phyloP scores from a whole-genome alignment of 1,140 invertebrate species.

The Nomia melanderi region DNA sequence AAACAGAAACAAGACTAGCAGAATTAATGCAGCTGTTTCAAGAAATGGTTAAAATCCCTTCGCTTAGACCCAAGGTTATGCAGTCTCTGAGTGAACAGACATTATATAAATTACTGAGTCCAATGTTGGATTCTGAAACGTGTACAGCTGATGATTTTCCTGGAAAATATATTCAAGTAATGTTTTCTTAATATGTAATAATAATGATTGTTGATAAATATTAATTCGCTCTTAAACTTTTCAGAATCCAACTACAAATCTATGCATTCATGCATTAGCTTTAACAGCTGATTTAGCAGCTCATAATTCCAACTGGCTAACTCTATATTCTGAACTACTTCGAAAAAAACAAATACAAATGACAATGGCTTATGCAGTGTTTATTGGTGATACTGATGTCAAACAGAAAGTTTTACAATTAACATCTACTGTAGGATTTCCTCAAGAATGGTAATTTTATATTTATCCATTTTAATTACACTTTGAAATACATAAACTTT shows the following conservation, averaged over 20 bases:
- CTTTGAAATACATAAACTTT: neutral
- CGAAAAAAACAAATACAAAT: conserved; percentile 80
- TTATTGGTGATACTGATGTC: conserved; percentile 76
- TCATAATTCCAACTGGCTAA: conserved; percentile 78
- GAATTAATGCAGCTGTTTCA: conserved; percentile 80
- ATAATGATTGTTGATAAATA: neutral
- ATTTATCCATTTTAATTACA: conserved; percentile 10
- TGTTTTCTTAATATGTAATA: conserved; percentile 9
- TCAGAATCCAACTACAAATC: conserved; percentile 73
- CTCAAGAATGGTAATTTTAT: conserved; percentile 72
- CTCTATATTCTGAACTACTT: conserved; percentile 78
- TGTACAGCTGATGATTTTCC: conserved; percentile 58
- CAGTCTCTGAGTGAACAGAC: conserved; percentile 70
- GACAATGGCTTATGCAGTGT: conserved; percentile 81
- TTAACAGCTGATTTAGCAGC: conserved; percentile 78
- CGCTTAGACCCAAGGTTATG: conserved; percentile 71
- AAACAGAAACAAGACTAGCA: conserved; percentile 64
- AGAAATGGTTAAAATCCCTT: conserved; percentile 76
- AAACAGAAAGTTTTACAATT: conserved; percentile 80
- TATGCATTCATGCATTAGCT: conserved; percentile 79
- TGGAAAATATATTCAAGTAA: conserved; percentile 71
- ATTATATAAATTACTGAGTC: conserved; percentile 70
- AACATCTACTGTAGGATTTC: conserved; percentile 76
- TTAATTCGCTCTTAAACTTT: conserved; percentile 39
- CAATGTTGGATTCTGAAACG: conserved; percentile 63